These are phyloP conservation scores for Gryon sp. DNA, from an alignment of 1,140 invertebrate species.

Conservation along the genomic window DNA sequence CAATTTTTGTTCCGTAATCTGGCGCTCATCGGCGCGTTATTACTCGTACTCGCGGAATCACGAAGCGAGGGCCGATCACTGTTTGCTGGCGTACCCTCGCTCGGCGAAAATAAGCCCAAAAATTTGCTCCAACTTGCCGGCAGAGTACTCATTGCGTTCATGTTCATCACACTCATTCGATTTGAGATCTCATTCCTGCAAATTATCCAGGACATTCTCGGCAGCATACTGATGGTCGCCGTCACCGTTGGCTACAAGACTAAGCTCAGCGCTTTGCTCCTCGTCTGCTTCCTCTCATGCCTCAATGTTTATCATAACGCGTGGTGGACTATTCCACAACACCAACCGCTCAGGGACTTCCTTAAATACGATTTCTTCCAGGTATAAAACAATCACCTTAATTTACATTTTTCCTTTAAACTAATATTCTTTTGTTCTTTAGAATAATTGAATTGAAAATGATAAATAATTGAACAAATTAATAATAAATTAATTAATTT, in stretches of 20 bases:
- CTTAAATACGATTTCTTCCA: slow-evolving; percentile 99
- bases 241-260: slow-evolving; percentile 99
- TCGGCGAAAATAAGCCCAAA: slow-evolving; percentile 98
- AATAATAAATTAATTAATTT: too few species aligned
- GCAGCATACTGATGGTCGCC: slow-evolving; percentile 95
- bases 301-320: slow-evolving; percentile 99
- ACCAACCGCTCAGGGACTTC: slow-evolving; percentile 98
- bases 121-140: slow-evolving; percentile 98
- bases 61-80: slow-evolving; percentile 94
- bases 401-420: too few species aligned
- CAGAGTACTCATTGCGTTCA: slow-evolving; percentile 96
- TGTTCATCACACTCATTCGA: slow-evolving; percentile 98
- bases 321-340: slow-evolving; percentile 97
- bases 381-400: slow-evolving; percentile 79
- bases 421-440: too few species aligned
- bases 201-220: slow-evolving; percentile 90
- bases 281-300: slow-evolving; percentile 93
- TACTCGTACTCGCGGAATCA: slow-evolving; percentile 96
- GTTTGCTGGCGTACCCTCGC: slow-evolving; percentile 98
- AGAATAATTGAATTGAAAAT: too few species aligned
- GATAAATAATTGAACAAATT: too few species aligned
- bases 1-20: slow-evolving; percentile 97
- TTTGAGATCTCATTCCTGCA: slow-evolving; percentile 95
- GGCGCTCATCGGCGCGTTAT: slow-evolving; percentile 95
- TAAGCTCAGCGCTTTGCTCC: slow-evolving; percentile 96